Evolutionary conservation across 2,888 invertebrate species (phyloP).

Genomic region (Aethes cnicana): DNA sequence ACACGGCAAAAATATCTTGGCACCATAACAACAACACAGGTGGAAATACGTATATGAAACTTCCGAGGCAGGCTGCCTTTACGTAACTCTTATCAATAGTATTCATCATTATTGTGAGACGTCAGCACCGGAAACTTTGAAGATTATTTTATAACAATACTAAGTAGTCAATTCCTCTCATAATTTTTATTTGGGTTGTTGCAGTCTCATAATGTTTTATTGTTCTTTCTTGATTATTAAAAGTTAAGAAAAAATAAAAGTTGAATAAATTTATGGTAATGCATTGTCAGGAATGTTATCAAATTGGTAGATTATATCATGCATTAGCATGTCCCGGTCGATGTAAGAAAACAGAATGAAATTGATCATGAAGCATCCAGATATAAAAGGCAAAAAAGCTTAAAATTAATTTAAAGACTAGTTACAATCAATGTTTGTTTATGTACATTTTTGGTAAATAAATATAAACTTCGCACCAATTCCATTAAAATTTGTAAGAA

Average conservation of each 20-base stretch:
- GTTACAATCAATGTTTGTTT: constrained; percentile 54
- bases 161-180: neutral
- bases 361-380: neutral
- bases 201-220: no score
- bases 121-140: no score
- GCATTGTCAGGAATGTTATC: constrained; percentile 24
- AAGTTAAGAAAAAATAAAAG: no score
- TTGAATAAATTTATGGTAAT: no score
- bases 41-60: no score
- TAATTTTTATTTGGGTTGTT: constrained; percentile 1
- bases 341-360: constrained; percentile 7
- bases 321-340: neutral
- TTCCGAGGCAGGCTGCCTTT: no score
- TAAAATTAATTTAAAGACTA: constrained; percentile 48
- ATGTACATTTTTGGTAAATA: constrained; percentile 68
- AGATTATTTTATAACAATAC: no score
- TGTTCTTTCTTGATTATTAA: no score
- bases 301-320: constrained; percentile 1
- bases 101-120: no score
- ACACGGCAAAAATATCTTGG: no score
- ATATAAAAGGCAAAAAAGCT: constrained; percentile 10
- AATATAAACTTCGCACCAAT: constrained; percentile 39
- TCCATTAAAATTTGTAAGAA: constrained; percentile 25
- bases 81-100: no score
- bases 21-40: no score